Evolutionary conservation across 1,140 invertebrate genomes (phyloP).

Genomic region (Ips typographus): DNA sequence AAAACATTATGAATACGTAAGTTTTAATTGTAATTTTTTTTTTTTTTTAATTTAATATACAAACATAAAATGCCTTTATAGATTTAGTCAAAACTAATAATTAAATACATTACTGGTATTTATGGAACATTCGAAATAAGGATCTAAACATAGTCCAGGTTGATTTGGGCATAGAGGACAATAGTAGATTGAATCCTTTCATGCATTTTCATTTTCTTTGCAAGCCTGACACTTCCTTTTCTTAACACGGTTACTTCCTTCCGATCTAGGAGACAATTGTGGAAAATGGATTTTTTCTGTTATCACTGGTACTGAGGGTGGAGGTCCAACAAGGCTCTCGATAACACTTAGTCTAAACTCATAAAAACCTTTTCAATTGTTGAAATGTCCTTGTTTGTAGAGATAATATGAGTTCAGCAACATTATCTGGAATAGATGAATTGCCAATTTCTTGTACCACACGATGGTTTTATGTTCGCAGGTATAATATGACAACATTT

Average conservation of each 20-base stretch:
- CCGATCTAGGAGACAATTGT: conserved; percentile 22
- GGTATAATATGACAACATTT: conserved; percentile 36
- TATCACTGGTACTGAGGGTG: conserved; percentile 3
- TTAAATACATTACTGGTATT: too few relatives aligned
- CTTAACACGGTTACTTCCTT: conserved; percentile 14
- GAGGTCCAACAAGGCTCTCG: conserved; percentile 8
- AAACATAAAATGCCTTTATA: too few relatives aligned
- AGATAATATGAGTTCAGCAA: conserved; percentile 28
- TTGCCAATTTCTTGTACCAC: conserved; percentile 37
- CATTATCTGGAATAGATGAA: conserved; percentile 38
- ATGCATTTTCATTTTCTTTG: conserved; percentile 7
- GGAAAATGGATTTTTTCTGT: conserved; percentile 18
- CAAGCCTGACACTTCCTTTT: conserved; percentile 23
- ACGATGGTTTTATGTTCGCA: conserved; percentile 34
- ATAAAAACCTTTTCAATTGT: conserved; percentile 15
- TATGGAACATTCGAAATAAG: conserved; percentile 15
- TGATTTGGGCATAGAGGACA: conserved; percentile 23
- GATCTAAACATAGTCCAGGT: conserved; percentile 25
- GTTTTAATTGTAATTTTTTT: too few relatives aligned
- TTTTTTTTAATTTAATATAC: too few relatives aligned
- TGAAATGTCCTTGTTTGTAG: conserved; percentile 12
- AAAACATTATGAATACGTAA: too few relatives aligned
- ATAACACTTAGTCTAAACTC: conserved; percentile 18
- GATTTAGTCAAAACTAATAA: too few relatives aligned
- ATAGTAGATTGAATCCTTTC: conserved; percentile 26